These are phyloP conservation scores for Scolopax bukidnonensis DNA, from an alignment of 2,797 vertebrate genomes.

Conservation along the genomic window DNA sequence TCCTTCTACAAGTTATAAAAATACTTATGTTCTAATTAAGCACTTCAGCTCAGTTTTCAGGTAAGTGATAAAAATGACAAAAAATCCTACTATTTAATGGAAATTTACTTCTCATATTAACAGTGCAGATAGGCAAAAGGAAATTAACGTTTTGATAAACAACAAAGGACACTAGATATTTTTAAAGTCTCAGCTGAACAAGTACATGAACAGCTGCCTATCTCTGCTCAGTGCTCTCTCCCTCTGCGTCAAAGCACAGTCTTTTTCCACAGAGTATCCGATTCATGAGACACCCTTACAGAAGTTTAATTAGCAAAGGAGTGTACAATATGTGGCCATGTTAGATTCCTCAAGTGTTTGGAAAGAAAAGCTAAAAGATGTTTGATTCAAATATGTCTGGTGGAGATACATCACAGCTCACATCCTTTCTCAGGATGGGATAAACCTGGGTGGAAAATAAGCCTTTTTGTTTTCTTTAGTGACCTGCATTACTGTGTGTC, in stretches of 20 bases:
- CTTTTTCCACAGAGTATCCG: slow-evolving; percentile 49
- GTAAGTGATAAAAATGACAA: not conserved
- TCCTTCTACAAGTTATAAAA: not conserved
- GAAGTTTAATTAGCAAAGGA: slow-evolving; percentile 67
- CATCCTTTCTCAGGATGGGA: not conserved
- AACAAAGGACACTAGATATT: not conserved
- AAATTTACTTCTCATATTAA: not conserved
- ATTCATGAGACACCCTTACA: slow-evolving; percentile 41
- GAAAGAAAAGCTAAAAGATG: slow-evolving; percentile 14
- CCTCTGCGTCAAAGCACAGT: not conserved
- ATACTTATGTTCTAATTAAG: not conserved
- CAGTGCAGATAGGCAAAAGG: not conserved
- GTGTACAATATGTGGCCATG: not conserved
- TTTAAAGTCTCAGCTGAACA: not conserved
- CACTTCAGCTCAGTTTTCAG: not conserved
- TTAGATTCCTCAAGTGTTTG: slow-evolving; percentile 47
- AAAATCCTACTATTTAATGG: not conserved
- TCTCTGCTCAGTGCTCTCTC: not conserved
- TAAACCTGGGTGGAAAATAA: slow-evolving; percentile 59
- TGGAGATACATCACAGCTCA: not conserved
- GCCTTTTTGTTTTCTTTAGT: slow-evolving; percentile 39
- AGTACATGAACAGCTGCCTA: not conserved
- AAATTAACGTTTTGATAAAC: not conserved
- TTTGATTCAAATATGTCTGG: slow-evolving; percentile 31
- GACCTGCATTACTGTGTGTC: not conserved